Conservation (phyloP, 1,140 invertebrate species). For the Cyphomyrmex costatus region DNA sequence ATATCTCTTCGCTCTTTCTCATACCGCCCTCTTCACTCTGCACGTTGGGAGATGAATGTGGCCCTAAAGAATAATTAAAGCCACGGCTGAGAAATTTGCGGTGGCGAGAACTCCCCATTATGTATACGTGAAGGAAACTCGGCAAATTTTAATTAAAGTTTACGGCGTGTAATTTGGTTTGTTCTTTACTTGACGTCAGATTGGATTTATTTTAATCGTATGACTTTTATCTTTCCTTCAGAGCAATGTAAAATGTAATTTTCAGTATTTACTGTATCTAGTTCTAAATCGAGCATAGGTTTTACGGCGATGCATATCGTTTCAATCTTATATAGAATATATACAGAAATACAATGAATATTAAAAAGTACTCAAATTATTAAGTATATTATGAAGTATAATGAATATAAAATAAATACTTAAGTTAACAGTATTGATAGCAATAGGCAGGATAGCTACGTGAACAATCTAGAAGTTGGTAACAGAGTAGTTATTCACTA, state of each 20-base stretch:
- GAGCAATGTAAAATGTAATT: background rate
- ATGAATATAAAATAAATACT: background rate
- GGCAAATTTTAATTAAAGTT: slow-evolving; percentile 58
- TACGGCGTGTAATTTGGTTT: slow-evolving; percentile 47
- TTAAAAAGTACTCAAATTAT: no score
- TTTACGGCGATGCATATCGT: background rate
- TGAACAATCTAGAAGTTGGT: background rate
- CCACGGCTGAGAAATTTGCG: slow-evolving; percentile 49
- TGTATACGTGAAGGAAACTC: slow-evolving; percentile 1
- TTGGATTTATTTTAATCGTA: slow-evolving; percentile 43
- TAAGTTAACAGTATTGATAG: background rate
- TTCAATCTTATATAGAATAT: background rate
- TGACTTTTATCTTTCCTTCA: background rate
- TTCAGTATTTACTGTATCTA: background rate
- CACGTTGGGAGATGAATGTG: slow-evolving; percentile 29
- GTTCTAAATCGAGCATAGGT: background rate
- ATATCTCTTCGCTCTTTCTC: slow-evolving; percentile 60
- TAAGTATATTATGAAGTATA: background rate
- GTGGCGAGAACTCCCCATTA: slow-evolving; percentile 27
- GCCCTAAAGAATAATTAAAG: slow-evolving; percentile 62
- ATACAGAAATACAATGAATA: background rate
- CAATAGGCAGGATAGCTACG: background rate
- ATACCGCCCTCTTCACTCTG: slow-evolving; percentile 23
- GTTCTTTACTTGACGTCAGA: slow-evolving; percentile 19
- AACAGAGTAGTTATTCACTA: background rate